Conservation (phyloP, 2,888 invertebrate genomes). For the Oeneis ivallda region DNA sequence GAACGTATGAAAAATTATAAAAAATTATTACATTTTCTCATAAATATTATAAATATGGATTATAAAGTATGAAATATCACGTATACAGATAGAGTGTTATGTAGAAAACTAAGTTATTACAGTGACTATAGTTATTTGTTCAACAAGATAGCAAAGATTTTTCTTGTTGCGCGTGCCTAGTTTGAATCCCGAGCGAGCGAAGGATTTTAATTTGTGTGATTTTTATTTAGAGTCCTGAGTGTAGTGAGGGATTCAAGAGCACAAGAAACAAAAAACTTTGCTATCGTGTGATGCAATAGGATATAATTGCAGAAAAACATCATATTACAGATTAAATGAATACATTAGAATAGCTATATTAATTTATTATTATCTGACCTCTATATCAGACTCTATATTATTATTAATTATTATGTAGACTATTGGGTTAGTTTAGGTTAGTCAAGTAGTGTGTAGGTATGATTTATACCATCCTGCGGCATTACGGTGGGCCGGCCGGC, state of each 20-base stretch:
- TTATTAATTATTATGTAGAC: not conserved
- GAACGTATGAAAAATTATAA: conserved; percentile 6
- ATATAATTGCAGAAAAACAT: not conserved
- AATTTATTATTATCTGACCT: not conserved
- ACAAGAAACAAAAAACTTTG: too few species aligned
- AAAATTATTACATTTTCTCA: conserved; percentile 9
- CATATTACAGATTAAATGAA: not conserved
- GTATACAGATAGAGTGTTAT: too few species aligned
- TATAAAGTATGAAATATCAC: too few species aligned
- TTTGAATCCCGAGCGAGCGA: too few species aligned
- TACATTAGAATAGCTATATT: not conserved
- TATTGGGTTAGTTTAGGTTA: not conserved
- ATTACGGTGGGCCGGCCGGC: not conserved
- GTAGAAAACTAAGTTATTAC: too few species aligned
- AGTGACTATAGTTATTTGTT: too few species aligned
- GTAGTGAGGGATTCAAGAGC: too few species aligned
- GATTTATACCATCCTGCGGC: not conserved
- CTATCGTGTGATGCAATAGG: too few species aligned
- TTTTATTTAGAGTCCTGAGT: too few species aligned
- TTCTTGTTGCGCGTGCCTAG: too few species aligned
- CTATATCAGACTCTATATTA: not conserved
- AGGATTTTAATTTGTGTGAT: too few species aligned
- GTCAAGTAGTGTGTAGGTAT: not conserved
- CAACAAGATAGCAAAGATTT: too few species aligned
- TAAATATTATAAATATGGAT: conserved; percentile 11